phyloP scores from a whole-genome alignment of 2,113 vertebrate genomes.

The Neodontobutis hainanensis region DNA sequence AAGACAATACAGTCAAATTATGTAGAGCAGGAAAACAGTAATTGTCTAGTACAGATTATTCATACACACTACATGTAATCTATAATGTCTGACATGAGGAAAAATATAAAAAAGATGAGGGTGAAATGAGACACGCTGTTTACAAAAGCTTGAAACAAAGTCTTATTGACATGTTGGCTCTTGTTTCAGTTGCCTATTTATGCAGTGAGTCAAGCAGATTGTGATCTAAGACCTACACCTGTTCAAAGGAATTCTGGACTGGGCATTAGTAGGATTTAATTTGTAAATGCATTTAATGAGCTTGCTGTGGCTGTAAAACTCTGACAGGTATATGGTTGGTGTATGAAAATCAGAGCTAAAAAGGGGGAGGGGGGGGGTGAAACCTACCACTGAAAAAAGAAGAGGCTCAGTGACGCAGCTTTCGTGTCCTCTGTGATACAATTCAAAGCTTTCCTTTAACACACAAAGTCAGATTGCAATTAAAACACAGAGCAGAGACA shows the following conservation, averaged over 20 bases:
- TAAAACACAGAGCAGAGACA: neutral
- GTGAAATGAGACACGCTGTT: neutral
- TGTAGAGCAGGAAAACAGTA: neutral
- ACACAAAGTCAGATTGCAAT: conserved; percentile 7
- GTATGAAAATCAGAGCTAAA: neutral
- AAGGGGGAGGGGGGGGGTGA: neutral
- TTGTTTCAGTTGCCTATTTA: neutral
- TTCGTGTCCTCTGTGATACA: conserved; percentile 3
- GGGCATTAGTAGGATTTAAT: neutral
- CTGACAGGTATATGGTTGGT: neutral
- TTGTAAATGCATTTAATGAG: neutral
- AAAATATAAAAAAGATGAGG: too few species aligned
- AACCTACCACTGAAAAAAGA: conserved; percentile 41
- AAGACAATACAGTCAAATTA: neutral
- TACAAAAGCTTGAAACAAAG: neutral
- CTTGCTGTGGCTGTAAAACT: neutral
- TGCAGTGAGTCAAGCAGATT: neutral
- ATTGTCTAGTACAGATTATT: too few species aligned
- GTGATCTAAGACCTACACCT: neutral
- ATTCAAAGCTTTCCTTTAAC: conserved; percentile 37
- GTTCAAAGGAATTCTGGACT: neutral
- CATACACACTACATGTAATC: too few species aligned
- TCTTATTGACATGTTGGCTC: conserved; percentile 1
- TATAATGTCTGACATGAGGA: too few species aligned
- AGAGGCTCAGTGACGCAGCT: conserved; percentile 11